phyloP scores from a whole-genome alignment of 2,888 invertebrate species.

The Lamellibrachia satsuma region DNA sequence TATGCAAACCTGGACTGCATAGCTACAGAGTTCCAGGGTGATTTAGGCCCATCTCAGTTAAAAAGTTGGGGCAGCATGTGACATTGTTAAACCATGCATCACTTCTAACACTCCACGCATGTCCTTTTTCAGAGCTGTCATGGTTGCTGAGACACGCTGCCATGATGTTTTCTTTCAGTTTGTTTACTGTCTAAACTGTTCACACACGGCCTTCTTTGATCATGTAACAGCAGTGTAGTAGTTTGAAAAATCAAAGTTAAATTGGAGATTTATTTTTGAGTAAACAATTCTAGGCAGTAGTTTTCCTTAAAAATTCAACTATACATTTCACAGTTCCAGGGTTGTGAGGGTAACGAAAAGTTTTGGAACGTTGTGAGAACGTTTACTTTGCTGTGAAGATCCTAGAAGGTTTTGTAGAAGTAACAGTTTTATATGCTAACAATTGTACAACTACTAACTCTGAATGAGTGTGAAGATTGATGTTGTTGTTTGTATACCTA shows the following conservation, averaged over 20 bases:
- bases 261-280: not conserved
- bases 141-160: not conserved
- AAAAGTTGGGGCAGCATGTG: not conserved
- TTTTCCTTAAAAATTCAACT: not conserved
- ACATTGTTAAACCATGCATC: constrained; percentile 1
- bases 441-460: not conserved
- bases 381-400: not conserved
- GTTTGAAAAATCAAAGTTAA: not conserved
- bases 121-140: constrained; percentile 12
- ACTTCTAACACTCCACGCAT: not conserved
- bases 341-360: too few species aligned
- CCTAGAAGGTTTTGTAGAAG: not conserved
- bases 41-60: not conserved
- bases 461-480: not conserved
- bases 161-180: not conserved
- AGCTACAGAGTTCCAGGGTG: not conserved
- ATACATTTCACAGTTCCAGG: too few species aligned
- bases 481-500: constrained; percentile 3
- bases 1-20: not conserved
- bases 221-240: not conserved
- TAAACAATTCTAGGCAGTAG: not conserved
- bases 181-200: not conserved
- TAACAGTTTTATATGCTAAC: not conserved
- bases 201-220: not conserved
- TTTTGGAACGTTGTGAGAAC: not conserved